Percentiles rank a stretch among this genome's conserved stretches.
phyloP scores from a whole-genome alignment of 2,888 invertebrate species.

The Orthosia incerta region DNA sequence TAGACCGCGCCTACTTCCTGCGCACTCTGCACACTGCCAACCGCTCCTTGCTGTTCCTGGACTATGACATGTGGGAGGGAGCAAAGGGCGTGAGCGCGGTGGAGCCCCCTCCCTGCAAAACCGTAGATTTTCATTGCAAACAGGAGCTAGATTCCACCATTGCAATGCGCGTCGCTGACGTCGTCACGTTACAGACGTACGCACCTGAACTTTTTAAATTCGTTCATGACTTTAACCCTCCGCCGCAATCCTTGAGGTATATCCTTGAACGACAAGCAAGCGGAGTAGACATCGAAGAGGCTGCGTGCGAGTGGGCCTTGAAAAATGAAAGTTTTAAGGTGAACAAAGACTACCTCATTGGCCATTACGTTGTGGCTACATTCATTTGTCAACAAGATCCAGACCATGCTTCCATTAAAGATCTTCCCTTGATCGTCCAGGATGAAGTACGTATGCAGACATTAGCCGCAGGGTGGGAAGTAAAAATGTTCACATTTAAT shows the following conservation, averaged over 20 bases:
- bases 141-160: no score
- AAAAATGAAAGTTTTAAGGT: neutral
- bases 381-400: slow-evolving; percentile 3
- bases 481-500: neutral
- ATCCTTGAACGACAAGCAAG: slow-evolving; percentile 38
- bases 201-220: slow-evolving; percentile 40
- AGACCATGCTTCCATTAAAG: neutral
- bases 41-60: slow-evolving; percentile 57
- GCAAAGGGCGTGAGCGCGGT: slow-evolving; percentile 18
- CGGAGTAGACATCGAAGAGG: slow-evolving; percentile 21
- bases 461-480: neutral
- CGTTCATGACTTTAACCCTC: slow-evolving; percentile 35
- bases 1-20: slow-evolving; percentile 14
- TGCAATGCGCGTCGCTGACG: no score
- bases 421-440: neutral
- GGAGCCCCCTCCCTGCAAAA: slow-evolving; percentile 47
- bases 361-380: slow-evolving; percentile 36
- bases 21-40: neutral
- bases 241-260: slow-evolving; percentile 20
- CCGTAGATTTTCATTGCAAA: neutral
- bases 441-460: neutral
- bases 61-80: slow-evolving; percentile 59
- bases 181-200: neutral
- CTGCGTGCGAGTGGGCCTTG: slow-evolving; percentile 34
- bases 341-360: neutral